Conservation (phyloP, 1,140 invertebrate species). For the Orchestia grillus region DNA sequence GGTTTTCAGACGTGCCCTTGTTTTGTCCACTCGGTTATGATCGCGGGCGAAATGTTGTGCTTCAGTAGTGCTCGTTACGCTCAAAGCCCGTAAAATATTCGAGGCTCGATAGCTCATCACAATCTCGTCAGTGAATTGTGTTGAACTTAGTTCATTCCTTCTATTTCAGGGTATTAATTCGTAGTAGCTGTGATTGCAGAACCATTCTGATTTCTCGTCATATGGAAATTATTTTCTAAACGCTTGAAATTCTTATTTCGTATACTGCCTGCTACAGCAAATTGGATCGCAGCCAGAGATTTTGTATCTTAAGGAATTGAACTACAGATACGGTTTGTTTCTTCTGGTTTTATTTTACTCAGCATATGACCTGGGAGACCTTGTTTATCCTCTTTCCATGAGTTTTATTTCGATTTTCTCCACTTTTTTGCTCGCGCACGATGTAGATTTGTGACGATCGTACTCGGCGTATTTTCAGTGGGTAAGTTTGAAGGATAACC, state of each 20-base stretch:
- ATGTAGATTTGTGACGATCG: neutral
- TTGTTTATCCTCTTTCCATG: neutral
- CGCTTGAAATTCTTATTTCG: neutral
- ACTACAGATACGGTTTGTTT: neutral
- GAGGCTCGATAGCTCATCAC: neutral
- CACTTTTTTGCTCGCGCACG: neutral
- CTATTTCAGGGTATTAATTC: neutral
- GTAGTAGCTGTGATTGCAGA: neutral
- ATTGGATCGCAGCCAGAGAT: neutral
- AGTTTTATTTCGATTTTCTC: neutral
- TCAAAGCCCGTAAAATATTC: neutral
- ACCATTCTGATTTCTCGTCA: neutral
- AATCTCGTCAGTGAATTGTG: neutral
- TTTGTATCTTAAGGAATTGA: neutral
- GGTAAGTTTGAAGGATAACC: neutral
- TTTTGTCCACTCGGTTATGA: neutral
- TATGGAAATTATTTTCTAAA: neutral
- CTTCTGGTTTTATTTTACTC: too few species aligned
- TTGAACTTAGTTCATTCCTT: neutral
- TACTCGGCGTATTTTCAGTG: neutral
- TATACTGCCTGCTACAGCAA: neutral
- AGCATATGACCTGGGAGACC: neutral
- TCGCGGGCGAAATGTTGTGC: neutral
- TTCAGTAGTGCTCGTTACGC: neutral
- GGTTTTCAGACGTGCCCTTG: neutral